These are phyloP conservation scores for Ascaphus truei DNA, from an alignment of 2,113 vertebrate species.

Conservation along the genomic window DNA sequence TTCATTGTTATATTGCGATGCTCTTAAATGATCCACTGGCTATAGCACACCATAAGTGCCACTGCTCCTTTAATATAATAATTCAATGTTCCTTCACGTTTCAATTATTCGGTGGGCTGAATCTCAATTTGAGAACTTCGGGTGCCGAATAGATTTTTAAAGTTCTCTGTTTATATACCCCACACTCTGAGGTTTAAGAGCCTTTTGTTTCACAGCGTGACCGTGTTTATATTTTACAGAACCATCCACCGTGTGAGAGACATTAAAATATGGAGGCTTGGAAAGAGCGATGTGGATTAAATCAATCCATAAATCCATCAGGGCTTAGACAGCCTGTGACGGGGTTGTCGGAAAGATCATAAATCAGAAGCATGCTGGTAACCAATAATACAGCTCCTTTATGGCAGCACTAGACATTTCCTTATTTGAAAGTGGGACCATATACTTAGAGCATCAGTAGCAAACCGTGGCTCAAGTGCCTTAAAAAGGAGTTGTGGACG, in stretches of 20 bases:
- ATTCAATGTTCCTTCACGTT: background rate
- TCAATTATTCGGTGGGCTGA: background rate
- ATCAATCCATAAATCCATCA: slow-evolving; percentile 28
- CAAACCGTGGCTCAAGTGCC: too few relatives aligned
- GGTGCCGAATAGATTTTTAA: background rate
- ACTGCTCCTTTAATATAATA: background rate
- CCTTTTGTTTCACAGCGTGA: background rate
- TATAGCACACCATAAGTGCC: background rate
- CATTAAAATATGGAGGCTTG: slow-evolving; percentile 5
- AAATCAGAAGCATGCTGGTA: slow-evolving; percentile 5
- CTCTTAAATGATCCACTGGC: background rate
- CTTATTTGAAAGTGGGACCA: background rate
- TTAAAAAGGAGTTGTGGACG: too few relatives aligned
- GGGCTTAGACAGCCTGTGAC: slow-evolving; percentile 14
- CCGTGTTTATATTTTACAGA: slow-evolving; percentile 3
- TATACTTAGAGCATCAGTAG: too few relatives aligned
- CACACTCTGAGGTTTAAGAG: background rate
- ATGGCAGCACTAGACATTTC: background rate
- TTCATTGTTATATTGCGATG: background rate
- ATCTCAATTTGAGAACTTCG: background rate
- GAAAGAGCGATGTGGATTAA: background rate
- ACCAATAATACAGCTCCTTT: background rate
- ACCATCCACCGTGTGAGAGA: background rate
- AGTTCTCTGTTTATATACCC: slow-evolving; percentile 2
- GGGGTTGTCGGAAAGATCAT: background rate